Base-by-base conservation (phyloP, 2,113 vertebrate species). In the Microcebus griseorufus region DNA sequence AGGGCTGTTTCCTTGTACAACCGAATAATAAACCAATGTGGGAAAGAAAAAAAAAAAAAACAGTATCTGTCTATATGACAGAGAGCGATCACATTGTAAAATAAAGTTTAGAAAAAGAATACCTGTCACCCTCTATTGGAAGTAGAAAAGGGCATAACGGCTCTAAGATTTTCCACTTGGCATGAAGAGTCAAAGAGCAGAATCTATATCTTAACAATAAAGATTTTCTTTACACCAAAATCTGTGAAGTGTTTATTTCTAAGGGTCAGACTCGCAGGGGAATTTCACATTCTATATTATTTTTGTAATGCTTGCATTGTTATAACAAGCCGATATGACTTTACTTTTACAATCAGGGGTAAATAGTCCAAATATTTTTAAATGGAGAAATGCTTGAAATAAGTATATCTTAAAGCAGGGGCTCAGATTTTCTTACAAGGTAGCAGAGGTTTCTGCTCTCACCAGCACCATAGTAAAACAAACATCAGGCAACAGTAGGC, bases 401-500 rank as follows among this genome's bases (percentile, higher is more conserved):
- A 94, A 70, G 55, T 60, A 81, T 91, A 96, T 96, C 9, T 69
- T 0, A 9, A 96, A 95, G 84, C 62, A 95, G 97, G 34, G 55
- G 39, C 95, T 91, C 25, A 93, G 27, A 93, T 90, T 78, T 95
- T 85, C 16, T 1, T 39, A 96, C 34, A 93, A 91, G 22, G 39
- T 37, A 25, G 93, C 92, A 88, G 85, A 37, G 64, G 96, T 82
- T 94, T 96, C 55, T 7, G n/a, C 72, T 96, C 70, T 95, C 70
- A 90, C 80, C 79, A 70, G 34, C 64, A 90, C 0, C 0, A 80
- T 20, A 90, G n/a, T 32, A 94, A 93, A 94, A 22, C 64, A 88
- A 55, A 76, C 62, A 65, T 67, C 18, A 32, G 32, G 25, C 5
- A 45, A 87, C 51, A 69, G 18, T 27, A 95, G 55, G 42, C 81